These are phyloP conservation scores for Takifugu rubripes DNA, from an alignment of 2,797 vertebrate genomes.

Conservation along the genomic window DNA sequence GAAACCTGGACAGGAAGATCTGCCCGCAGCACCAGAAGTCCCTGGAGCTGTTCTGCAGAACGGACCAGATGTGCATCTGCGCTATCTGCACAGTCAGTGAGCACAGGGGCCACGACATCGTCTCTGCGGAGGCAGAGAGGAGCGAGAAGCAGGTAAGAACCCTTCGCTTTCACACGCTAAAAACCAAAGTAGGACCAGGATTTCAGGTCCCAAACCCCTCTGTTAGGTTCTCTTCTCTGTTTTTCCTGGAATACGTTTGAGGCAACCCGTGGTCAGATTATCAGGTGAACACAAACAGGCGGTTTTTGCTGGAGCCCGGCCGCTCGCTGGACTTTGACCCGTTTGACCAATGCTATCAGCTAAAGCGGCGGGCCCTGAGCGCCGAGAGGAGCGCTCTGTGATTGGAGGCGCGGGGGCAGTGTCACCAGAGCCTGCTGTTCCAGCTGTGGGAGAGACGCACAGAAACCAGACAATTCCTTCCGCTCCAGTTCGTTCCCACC, in stretches of 20 bases:
- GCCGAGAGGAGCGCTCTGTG: constrained; percentile 65
- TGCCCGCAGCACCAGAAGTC: constrained; percentile 79
- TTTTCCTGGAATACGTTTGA: neutral
- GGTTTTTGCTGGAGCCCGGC: constrained; percentile 30
- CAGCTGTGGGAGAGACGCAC: constrained; percentile 60
- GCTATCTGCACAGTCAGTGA: constrained; percentile 76
- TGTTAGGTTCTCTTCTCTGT: neutral
- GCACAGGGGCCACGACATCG: constrained; percentile 74
- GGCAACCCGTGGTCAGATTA: too few species aligned
- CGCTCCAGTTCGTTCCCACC: constrained; percentile 47
- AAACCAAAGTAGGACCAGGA: neutral
- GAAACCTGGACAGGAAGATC: constrained; percentile 76
- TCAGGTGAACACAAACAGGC: constrained; percentile 27
- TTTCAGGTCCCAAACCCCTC: neutral
- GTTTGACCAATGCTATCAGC: constrained; percentile 62
- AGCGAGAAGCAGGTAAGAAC: constrained; percentile 75
- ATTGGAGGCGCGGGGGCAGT: constrained; percentile 42
- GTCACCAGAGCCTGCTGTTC: constrained; percentile 42
- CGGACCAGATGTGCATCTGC: constrained; percentile 80
- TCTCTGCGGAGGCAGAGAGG: constrained; percentile 76
- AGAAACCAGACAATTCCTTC: constrained; percentile 44
- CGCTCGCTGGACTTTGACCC: constrained; percentile 71
- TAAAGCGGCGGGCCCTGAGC: constrained; percentile 50
- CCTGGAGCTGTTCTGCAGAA: constrained; percentile 78
- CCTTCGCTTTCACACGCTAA: neutral